These are phyloP conservation scores for Globicephala melas DNA, from an alignment of 2,113 vertebrate genomes.

Conservation along the genomic window DNA sequence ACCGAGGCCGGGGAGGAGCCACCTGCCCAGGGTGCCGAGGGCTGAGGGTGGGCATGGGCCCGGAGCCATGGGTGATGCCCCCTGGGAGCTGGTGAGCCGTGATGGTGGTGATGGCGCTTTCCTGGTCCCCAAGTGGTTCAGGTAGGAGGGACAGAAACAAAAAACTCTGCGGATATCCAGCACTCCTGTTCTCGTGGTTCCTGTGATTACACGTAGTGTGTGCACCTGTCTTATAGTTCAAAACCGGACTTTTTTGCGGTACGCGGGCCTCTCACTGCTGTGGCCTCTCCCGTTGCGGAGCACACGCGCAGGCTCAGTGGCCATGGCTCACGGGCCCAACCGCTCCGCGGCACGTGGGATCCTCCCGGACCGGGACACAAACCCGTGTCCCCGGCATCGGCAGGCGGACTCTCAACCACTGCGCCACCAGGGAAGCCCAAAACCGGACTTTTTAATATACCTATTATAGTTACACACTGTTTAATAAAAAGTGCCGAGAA, in stretches of 20 bases:
- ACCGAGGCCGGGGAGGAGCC: constrained; percentile 29
- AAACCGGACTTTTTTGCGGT: constrained; percentile 14
- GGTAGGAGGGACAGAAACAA: neutral
- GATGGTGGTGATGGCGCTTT: neutral
- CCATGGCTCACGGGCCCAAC: too few species aligned
- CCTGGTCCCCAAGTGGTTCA: neutral
- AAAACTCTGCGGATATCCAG: neutral
- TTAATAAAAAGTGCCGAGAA: neutral
- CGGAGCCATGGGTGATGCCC: neutral
- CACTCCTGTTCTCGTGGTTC: neutral
- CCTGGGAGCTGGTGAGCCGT: neutral
- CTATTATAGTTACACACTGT: constrained; percentile 36
- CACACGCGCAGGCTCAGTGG: too few species aligned
- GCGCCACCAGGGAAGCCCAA: neutral
- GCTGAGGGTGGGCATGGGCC: constrained; percentile 46
- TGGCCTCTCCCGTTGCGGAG: too few species aligned
- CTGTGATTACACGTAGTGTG: neutral
- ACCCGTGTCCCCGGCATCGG: too few species aligned
- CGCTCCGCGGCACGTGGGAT: too few species aligned
- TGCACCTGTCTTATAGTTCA: neutral
- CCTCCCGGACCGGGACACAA: too few species aligned
- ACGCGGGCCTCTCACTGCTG: too few species aligned
- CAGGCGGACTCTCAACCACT: too few species aligned
- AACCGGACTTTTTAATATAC: constrained; percentile 34
- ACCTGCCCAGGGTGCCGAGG: constrained; percentile 34